Evolutionary conservation across 2,113 vertebrate species (phyloP).

Genomic region (Actinemys pallida): DNA sequence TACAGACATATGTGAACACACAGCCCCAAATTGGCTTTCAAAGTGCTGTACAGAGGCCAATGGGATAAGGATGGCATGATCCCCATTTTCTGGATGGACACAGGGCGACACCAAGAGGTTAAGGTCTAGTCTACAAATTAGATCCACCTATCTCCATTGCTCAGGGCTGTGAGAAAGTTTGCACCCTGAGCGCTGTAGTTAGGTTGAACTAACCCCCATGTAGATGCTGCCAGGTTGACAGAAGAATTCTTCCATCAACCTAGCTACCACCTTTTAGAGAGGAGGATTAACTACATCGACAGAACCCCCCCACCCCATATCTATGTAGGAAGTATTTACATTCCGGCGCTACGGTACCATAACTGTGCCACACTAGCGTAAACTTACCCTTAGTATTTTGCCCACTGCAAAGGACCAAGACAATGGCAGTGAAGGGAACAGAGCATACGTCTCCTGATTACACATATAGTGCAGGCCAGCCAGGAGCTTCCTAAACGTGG

Average conservation of each 20-base stretch:
- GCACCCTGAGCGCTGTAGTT: background rate
- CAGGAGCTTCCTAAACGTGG: too few relatives aligned
- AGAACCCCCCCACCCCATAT: background rate
- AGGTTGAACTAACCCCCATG: background rate
- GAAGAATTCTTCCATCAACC: background rate
- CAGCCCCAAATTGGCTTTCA: fast-evolving
- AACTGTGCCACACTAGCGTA: background rate
- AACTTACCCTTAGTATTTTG: background rate
- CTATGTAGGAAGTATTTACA: background rate
- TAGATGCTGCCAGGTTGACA: background rate
- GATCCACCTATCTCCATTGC: background rate
- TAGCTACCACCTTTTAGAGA: background rate
- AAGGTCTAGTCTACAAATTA: background rate
- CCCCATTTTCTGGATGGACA: background rate
- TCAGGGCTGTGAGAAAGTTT: background rate
- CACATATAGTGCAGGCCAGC: background rate
- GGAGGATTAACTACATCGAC: background rate
- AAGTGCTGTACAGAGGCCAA: fast-evolving
- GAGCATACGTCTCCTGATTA: background rate
- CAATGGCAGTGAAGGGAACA: background rate
- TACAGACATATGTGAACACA: background rate
- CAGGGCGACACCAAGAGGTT: background rate
- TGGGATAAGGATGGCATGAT: background rate
- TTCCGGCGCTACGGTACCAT: background rate
- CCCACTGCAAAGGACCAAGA: background rate